phyloP scores from a whole-genome alignment of 2,888 invertebrate genomes.

The Protophormia terraenovae region DNA sequence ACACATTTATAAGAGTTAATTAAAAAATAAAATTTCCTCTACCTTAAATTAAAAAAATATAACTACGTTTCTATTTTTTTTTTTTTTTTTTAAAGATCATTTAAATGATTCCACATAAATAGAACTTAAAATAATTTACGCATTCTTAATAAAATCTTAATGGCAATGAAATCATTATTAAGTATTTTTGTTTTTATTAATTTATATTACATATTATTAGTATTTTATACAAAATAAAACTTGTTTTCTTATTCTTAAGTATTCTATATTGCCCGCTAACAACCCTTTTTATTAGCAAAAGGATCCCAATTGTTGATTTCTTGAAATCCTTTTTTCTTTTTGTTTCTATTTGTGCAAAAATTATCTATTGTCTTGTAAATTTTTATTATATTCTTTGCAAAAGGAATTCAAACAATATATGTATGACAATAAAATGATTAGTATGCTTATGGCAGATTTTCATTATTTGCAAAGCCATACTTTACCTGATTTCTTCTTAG shows the following conservation, averaged over 20 bases:
- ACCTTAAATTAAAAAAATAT: too few species aligned
- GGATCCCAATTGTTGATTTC: background rate
- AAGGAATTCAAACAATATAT: background rate
- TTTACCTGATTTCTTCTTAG: too few species aligned
- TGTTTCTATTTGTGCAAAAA: too few species aligned
- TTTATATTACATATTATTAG: background rate
- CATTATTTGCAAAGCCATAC: slow-evolving; percentile 1
- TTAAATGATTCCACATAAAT: background rate
- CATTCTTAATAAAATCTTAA: background rate
- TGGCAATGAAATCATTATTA: background rate
- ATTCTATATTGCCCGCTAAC: background rate
- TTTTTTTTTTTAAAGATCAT: too few species aligned
- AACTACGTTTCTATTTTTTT: too few species aligned
- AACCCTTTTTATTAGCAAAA: slow-evolving; percentile 7
- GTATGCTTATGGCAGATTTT: slow-evolving; percentile 30
- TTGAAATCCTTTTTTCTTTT: background rate
- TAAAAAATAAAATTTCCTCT: too few species aligned
- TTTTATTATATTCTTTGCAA: background rate
- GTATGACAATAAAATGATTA: slow-evolving; percentile 44
- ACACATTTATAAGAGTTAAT: too few species aligned
- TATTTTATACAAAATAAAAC: background rate
- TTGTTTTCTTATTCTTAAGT: background rate
- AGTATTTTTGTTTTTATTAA: background rate
- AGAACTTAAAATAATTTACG: background rate
- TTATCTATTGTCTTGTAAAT: slow-evolving; percentile 21